Conservation (phyloP, 1,140 invertebrate genomes). For the Drosophila equinoxialis region DNA sequence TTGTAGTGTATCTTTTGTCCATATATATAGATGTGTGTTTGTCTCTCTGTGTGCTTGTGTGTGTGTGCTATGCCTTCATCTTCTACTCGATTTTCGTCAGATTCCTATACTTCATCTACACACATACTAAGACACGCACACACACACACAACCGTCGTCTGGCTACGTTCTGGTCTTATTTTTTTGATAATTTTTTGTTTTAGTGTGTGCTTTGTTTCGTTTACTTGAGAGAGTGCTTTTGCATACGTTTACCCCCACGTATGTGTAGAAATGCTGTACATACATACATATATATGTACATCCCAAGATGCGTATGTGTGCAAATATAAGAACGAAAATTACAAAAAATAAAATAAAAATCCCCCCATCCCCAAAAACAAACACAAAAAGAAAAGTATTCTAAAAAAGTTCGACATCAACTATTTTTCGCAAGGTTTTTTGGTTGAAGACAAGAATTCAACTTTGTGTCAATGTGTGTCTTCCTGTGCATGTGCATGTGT, state of each 20-base stretch:
- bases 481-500: neutral
- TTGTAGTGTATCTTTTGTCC: constrained; percentile 11
- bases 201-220: constrained; percentile 51
- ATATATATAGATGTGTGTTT: neutral
- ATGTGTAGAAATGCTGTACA: no score
- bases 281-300: constrained; percentile 3
- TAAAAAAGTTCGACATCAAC: constrained; percentile 6
- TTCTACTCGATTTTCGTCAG: constrained; percentile 30
- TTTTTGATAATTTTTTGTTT: constrained; percentile 37
- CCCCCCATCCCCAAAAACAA: neutral
- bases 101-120: constrained; percentile 57
- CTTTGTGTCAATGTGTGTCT: constrained; percentile 10
- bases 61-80: constrained; percentile 24
- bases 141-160: neutral
- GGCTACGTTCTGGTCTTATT: constrained; percentile 4
- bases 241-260: constrained; percentile 7
- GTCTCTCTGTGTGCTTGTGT: neutral
- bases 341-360: neutral
- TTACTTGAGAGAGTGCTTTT: neutral
- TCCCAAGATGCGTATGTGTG: no score
- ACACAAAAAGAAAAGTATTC: neutral
- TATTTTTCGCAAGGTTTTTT: constrained; percentile 7
- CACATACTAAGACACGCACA: constrained; percentile 14
- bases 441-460: neutral
- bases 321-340: neutral